Evolutionary conservation across 2,888 invertebrate species (phyloP), one percentile per base, ranked within the genome.

Genomic region (Leucania comma): DNA sequence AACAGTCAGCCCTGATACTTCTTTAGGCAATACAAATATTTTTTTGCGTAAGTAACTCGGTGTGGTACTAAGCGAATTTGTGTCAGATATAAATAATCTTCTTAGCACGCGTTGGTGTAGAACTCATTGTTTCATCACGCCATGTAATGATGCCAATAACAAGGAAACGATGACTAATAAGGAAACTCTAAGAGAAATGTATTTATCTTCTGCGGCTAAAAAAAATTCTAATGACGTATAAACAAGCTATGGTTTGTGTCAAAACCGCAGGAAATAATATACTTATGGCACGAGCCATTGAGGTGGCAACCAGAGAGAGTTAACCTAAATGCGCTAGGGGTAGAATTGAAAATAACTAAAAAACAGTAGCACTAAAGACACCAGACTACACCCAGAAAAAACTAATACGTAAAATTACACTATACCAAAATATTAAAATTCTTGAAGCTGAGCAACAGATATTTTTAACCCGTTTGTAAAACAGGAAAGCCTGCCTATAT

Each of bases 1-100:
- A 80, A 90, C 68, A 72, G 65, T 32, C 42, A 78, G 57, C 29
- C 58, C 35, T 59, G 57, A 56, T 56, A 57, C 26, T 56, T 68
- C 51, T 69, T 12, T 48, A 63, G 20, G 80, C 69, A 78, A 78
- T 50, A 66, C 29, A 75, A 69, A 78, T 75, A 78, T 64, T 35
- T 60, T 80, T 66, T 78, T 78, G 66, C 80, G 32, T 69, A 61
- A 75, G 62, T 56, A 32, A 42, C 38, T 69, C 10, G 51, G 53
- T 70, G 51, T 62, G 17, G 42, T 22, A 51, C 32, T 20, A 32
- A n/a, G 42, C 56, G 2, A 59, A 77, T 54, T 53, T 22, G 61
- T 68, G 61, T 62, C 57, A 62, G 51, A 50, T 68, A 68, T 35
- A 46, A 73, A 68, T 57, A 68, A 68, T 38, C 20, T 51, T 61